Evolutionary conservation across 2,888 invertebrate genomes (phyloP).

Genomic region (Leucophenga maculata): DNA sequence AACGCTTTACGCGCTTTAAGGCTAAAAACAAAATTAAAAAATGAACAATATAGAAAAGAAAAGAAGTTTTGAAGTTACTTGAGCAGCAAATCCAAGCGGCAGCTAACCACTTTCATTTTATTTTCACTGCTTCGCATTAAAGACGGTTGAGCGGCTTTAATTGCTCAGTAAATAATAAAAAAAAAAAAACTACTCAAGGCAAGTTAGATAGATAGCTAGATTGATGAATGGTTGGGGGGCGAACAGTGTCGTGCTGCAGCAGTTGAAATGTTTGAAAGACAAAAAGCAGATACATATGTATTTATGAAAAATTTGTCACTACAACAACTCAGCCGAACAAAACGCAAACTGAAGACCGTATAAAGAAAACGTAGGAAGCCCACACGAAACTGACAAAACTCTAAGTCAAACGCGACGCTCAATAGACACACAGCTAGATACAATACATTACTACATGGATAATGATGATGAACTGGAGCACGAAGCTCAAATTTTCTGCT

Average conservation of each 20-base stretch:
- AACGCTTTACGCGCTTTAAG: slow-evolving; percentile 55
- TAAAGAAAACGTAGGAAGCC: not conserved
- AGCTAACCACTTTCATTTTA: slow-evolving; percentile 58
- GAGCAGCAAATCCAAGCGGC: slow-evolving; percentile 22
- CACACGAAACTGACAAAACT: not conserved
- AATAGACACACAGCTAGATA: too few species aligned
- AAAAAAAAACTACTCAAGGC: slow-evolving; percentile 22
- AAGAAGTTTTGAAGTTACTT: slow-evolving; percentile 34
- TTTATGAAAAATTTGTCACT: too few species aligned
- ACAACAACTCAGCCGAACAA: slow-evolving; percentile 4
- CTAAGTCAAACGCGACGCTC: too few species aligned
- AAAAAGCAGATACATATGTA: too few species aligned
- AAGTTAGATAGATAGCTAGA: too few species aligned
- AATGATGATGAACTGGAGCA: slow-evolving; percentile 18
- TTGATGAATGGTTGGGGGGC: too few species aligned
- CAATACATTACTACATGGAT: too few species aligned
- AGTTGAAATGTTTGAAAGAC: too few species aligned
- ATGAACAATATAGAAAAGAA: slow-evolving; percentile 17
- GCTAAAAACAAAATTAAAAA: slow-evolving; percentile 27
- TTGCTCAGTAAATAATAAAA: slow-evolving; percentile 47
- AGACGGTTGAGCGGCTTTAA: slow-evolving; percentile 59
- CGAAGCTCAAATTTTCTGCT: slow-evolving; percentile 15
- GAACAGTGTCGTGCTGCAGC: too few species aligned
- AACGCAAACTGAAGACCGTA: slow-evolving; percentile 10
- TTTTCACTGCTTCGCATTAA: slow-evolving; percentile 59